Base-by-base conservation (phyloP, 2,113 vertebrate genomes). In the Ictalurus furcatus region DNA sequence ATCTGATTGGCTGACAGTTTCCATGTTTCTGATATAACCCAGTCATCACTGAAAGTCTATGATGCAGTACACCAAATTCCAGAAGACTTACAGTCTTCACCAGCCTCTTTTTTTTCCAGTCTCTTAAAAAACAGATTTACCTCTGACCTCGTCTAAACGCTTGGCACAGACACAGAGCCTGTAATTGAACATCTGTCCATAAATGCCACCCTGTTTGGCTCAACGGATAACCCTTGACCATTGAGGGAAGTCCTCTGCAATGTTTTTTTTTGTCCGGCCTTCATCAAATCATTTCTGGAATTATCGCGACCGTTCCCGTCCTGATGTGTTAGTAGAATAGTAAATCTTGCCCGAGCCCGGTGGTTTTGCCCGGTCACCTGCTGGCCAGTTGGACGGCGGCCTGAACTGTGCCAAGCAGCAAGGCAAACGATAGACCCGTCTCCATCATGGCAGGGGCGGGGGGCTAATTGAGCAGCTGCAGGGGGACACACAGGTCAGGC, bases 401-500 rank as follows among this genome's bases (percentile, higher is more conserved):
- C 92, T 93, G 91, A 73, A 90, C 59, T 6, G 87, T 82, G 59
- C 74, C 56, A 74, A 85, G 67, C 54, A 65, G 87, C 86, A 85
- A 71, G 87, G 85, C 83, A 76, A 84, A 85, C 90, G 91, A 88
- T 37, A 86, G 92, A 85, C 84, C 81, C 34, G 54, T 85, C 85
- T 91, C 88, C 89, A 89, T 92, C 90, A 88, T 87, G 87, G 90
- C 89, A 82, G 83, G 91, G 89, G 89, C 88, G 69, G 87, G 92
- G 92, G 93, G 94, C 93, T 95, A 95, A 95, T 95, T 93, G 94
- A 95, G 90, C 94, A 93, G 93, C 93, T 96, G 95, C 92, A 92
- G 92, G 93, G 92, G 94, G 94, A 94, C 94, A 93, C 89, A 85
- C 92, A 89, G 93, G 93, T 95, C 93, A 93, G 83, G 52, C n/a